phyloP scores from a whole-genome alignment of 2,888 invertebrate species.

The Antitype chi region DNA sequence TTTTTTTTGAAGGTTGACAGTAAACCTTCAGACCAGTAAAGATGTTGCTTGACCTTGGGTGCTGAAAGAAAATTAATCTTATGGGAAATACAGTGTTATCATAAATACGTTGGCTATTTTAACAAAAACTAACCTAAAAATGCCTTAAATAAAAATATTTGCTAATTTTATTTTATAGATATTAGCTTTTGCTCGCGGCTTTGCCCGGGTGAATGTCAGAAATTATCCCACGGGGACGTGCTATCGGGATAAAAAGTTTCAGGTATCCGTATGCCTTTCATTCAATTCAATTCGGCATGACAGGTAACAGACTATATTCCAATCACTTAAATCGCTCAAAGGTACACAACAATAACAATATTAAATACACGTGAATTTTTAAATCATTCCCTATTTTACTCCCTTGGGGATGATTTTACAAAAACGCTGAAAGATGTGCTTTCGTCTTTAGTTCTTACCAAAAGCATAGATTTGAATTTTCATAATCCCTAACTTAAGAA shows the following conservation, averaged over 20 bases:
- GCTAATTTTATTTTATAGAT: not conserved
- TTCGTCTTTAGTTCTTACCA: too few species aligned
- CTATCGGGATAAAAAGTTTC: not conserved
- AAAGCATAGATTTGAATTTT: too few species aligned
- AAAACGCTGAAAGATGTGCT: too few species aligned
- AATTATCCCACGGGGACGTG: not conserved
- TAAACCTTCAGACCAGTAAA: conserved; percentile 84
- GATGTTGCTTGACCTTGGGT: conserved; percentile 73
- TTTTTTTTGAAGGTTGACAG: conserved; percentile 82
- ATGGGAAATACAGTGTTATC: not conserved
- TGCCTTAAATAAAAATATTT: not conserved
- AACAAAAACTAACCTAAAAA: not conserved
- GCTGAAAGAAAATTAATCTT: conserved; percentile 65
- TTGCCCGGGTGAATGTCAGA: not conserved
- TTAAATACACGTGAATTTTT: too few species aligned
- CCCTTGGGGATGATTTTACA: too few species aligned
- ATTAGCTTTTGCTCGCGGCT: not conserved
- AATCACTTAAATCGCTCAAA: too few species aligned
- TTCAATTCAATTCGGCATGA: too few species aligned
- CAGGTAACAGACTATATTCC: too few species aligned
- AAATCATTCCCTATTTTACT: too few species aligned
- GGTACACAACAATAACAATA: too few species aligned
- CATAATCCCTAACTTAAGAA: too few species aligned
- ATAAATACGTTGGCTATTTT: not conserved
- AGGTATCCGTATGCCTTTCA: too few species aligned